phyloP scores from a whole-genome alignment of 2,113 vertebrate genomes.

The Epinephelus moara region DNA sequence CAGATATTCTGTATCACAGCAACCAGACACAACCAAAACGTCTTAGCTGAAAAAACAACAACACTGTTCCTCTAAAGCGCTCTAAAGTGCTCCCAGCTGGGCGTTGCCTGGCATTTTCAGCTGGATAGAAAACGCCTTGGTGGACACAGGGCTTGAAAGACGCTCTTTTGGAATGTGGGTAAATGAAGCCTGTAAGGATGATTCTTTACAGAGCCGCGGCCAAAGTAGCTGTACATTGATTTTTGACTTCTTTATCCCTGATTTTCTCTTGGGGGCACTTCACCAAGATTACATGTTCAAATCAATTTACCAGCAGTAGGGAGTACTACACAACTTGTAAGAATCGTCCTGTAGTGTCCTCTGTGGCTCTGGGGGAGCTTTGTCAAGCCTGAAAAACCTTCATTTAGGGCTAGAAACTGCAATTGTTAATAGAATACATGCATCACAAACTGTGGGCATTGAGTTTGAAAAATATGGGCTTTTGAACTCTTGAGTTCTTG shows the following conservation, averaged over 20 bases:
- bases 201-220: not conserved
- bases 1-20: too few species aligned
- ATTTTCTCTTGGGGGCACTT: not conserved
- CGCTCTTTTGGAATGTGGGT: not conserved
- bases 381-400: not conserved
- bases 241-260: not conserved
- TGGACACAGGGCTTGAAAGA: too few species aligned
- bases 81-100: too few species aligned
- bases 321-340: not conserved
- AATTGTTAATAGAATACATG: too few species aligned
- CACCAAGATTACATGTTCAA: not conserved
- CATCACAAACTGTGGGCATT: not conserved
- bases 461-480: not conserved
- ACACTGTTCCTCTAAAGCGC: too few species aligned
- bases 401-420: not conserved
- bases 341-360: not conserved
- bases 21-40: too few species aligned
- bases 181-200: constrained; percentile 1
- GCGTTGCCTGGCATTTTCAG: too few species aligned
- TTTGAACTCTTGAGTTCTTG: not conserved
- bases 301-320: not conserved
- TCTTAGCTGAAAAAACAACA: too few species aligned
- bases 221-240: constrained; percentile 8
- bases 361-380: not conserved
- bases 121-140: too few species aligned